Evolutionary conservation across 2,888 invertebrate genomes (phyloP).

Genomic region (Alviniconcha strummeri): DNA sequence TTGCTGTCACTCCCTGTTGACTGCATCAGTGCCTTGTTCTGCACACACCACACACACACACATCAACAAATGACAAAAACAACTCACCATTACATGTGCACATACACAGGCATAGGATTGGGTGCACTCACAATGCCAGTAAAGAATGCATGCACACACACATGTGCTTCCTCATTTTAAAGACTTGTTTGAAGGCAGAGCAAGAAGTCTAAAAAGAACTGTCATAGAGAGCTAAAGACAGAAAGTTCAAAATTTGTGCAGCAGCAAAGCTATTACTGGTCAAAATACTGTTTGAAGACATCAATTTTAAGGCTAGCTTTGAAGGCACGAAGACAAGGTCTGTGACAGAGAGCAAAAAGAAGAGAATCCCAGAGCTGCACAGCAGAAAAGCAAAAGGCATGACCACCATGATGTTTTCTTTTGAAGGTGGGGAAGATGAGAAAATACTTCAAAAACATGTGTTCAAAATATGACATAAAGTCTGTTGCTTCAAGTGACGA

Average conservation of each 20-base stretch:
- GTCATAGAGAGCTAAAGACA: neutral
- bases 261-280: neutral
- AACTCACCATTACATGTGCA: neutral
- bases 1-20: neutral
- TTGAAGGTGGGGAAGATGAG: too few species aligned
- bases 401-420: too few species aligned
- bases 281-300: neutral
- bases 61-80: neutral
- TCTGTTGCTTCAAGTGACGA: too few species aligned
- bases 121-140: neutral
- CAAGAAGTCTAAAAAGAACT: too few species aligned
- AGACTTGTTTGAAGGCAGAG: too few species aligned
- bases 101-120: neutral
- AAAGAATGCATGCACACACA: neutral
- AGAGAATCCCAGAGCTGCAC: too few species aligned
- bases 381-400: too few species aligned
- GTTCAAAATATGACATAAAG: too few species aligned
- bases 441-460: too few species aligned
- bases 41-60: slow-evolving; percentile 5
- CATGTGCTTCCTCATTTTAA: neutral
- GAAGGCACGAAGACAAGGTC: too few species aligned
- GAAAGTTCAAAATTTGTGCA: neutral
- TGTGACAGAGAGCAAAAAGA: too few species aligned
- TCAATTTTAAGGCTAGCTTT: too few species aligned
- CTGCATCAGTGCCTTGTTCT: neutral